Conservation (phyloP, 2,888 invertebrate species). For the Microplitis deprimator region DNA sequence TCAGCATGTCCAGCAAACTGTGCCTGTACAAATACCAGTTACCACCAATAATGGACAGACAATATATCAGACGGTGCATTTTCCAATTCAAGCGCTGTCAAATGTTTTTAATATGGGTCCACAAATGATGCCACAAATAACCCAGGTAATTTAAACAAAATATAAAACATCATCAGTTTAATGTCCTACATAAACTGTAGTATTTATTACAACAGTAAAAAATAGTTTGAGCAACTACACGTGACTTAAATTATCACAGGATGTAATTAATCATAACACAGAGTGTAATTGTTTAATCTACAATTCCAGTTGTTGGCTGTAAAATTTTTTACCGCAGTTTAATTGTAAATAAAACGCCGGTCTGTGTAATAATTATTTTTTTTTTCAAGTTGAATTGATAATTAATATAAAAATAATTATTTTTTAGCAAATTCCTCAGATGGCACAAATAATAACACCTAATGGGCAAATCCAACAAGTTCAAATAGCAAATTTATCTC, state of each 20-base stretch:
- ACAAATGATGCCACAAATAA: constrained; percentile 87
- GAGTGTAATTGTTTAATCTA: no score
- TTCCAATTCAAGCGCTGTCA: constrained; percentile 87
- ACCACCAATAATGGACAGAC: constrained; percentile 89
- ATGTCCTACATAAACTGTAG: no score
- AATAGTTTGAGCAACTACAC: no score
- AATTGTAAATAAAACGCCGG: no score
- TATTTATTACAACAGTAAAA: no score
- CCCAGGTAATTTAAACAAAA: constrained; percentile 74
- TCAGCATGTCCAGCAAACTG: constrained; percentile 80
- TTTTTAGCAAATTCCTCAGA: constrained; percentile 77
- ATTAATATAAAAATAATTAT: constrained; percentile 16
- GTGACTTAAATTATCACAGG: background rate
- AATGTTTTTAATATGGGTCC: constrained; percentile 77
- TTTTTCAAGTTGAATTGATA: background rate
- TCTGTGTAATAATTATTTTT: background rate
- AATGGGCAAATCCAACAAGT: constrained; percentile 92
- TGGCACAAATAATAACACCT: constrained; percentile 89
- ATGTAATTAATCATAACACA: no score
- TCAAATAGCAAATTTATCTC: constrained; percentile 81
- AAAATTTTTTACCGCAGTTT: no score
- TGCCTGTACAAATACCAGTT: constrained; percentile 93
- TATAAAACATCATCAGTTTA: background rate
- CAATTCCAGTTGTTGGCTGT: no score
- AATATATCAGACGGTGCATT: constrained; percentile 94